phyloP scores from a whole-genome alignment of 2,113 vertebrate species.

The Kobus ellipsiprymnus region DNA sequence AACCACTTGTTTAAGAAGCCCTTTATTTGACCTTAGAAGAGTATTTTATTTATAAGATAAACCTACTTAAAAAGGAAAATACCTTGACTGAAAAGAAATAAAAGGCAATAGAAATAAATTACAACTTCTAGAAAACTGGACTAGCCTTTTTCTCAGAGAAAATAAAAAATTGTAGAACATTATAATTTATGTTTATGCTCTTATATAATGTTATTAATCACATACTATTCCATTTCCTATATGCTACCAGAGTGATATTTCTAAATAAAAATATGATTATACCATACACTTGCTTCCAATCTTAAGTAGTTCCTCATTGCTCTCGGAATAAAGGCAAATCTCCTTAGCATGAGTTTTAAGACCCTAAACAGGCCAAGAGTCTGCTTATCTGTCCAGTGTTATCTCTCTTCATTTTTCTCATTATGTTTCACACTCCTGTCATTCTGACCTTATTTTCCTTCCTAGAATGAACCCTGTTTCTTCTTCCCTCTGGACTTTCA shows the following conservation, averaged over 20 bases:
- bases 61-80: neutral
- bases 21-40: neutral
- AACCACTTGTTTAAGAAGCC: neutral
- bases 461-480: neutral
- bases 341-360: neutral
- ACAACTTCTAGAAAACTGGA: neutral
- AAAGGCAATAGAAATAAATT: neutral
- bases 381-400: neutral
- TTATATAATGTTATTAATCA: neutral
- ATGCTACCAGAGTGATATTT: neutral
- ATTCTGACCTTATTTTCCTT: neutral
- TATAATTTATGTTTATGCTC: neutral
- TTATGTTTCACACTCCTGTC: neutral
- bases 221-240: neutral
- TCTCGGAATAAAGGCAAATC: neutral
- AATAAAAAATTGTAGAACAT: neutral
- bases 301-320: neutral
- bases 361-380: neutral
- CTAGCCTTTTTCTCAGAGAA: neutral
- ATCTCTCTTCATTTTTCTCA: neutral
- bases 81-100: neutral
- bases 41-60: neutral
- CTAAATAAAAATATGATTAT: neutral
- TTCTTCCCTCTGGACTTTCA: neutral
- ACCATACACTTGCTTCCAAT: neutral